Conservation (phyloP, 2,888 invertebrate species). For the Cactoblastis cactorum region DNA sequence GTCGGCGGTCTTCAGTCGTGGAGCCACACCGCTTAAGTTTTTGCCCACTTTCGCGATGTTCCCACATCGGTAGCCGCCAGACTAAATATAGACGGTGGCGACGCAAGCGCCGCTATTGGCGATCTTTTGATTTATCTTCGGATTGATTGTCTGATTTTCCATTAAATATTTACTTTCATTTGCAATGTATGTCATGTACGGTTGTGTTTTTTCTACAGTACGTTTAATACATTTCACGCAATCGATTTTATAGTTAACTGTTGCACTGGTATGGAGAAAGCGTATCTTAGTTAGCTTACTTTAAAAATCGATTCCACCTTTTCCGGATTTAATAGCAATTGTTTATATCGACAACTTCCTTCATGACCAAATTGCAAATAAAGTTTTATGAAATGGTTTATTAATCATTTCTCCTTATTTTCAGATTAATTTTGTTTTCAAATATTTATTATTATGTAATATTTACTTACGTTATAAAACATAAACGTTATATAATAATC, state of each 20-base stretch:
- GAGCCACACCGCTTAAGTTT: constrained; percentile 53
- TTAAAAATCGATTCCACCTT: no score
- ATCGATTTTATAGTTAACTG: background rate
- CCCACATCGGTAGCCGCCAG: constrained; percentile 31
- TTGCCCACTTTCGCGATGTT: constrained; percentile 66
- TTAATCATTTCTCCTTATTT: no score
- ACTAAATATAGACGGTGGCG: constrained; percentile 37
- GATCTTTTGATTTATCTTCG: constrained; percentile 46
- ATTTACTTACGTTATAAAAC: no score
- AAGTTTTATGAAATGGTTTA: no score
- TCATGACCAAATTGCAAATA: no score
- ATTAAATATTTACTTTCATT: constrained; percentile 16
- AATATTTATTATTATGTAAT: no score
- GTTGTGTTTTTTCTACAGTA: background rate
- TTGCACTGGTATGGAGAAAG: background rate
- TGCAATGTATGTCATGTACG: constrained; percentile 16
- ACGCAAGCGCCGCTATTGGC: constrained; percentile 33
- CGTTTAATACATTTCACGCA: background rate
- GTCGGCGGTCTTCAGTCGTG: constrained; percentile 33
- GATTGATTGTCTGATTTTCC: constrained; percentile 24
- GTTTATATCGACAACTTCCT: no score
- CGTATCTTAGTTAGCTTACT: no score
- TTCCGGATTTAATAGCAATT: no score
- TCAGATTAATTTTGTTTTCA: no score
- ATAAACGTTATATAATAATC: no score